Evolutionary conservation across 2,888 invertebrate species (phyloP), one percentile per base, ranked within the genome.

Genomic region (Parnassius smintheus): DNA sequence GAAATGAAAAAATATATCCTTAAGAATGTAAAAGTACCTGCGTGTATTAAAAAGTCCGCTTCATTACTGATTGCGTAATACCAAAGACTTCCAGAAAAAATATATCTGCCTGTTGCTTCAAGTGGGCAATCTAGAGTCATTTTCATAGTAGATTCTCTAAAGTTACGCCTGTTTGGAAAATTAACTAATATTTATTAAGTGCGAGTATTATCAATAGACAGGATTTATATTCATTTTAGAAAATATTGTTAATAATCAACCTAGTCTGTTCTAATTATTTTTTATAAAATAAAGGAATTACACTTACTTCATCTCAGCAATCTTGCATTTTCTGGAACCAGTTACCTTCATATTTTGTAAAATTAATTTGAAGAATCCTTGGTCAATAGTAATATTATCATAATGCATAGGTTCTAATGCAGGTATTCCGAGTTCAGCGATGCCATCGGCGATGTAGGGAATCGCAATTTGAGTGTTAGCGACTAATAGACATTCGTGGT

Each of bases 61-160:
- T 48, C 35, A 12, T 60, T 45, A 46, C 48, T 46, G 4, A 60
- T 48, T 12, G 48, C 18, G 59, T 54, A 49, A 48, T 54, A 35
- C 18, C 53, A 60, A 35, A 60, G 9, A 52, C n/a, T 61, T 42
- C 61, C 61, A 45, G 10, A 11, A 42, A 61, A 61, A 42, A 50
- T 45, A 46, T 61, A 61, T 46, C 9, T 52, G 22, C 61, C 61
- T 12, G 51, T 52, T 11, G 46, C 51, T 45, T 46, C 45, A 10
- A 61, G n/a, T 9, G 56, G 61, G 56, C 61, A 61, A 18, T 61
- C 56, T 7, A 56, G 41, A 9, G 45, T 52, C 18, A 61, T 48
- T 7, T 45, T 52, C 18, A 61, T 41, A 12, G 22, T n/a, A n/a
- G 61, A 57, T 41, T 35, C 35, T 52, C 46, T 18, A 46, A 46